Conservation (phyloP, 2,113 vertebrate genomes). For the Thomomys bottae region DNA sequence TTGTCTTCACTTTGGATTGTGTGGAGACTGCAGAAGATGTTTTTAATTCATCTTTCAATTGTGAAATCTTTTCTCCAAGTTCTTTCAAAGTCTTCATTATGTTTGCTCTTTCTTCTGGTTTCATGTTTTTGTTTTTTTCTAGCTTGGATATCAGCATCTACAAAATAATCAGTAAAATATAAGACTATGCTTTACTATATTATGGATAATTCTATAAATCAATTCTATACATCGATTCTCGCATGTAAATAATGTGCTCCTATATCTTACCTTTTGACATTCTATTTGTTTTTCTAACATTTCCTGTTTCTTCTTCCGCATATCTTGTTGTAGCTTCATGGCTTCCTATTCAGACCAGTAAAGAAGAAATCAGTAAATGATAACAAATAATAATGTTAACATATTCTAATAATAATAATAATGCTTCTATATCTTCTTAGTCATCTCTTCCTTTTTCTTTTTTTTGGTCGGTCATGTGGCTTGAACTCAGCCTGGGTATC, state of each 20-base stretch:
- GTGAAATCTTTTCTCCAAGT: constrained; percentile 94
- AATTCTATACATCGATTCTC: not conserved
- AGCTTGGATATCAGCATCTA: constrained; percentile 96
- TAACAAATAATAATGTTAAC: not conserved
- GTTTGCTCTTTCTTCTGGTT: constrained; percentile 96
- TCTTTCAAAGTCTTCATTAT: constrained; percentile 98
- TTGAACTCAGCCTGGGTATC: no score
- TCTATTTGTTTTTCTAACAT: constrained; percentile 97
- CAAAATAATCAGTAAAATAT: constrained; percentile 34
- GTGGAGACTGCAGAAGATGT: constrained; percentile 86
- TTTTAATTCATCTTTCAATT: constrained; percentile 96
- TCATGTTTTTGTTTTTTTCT: constrained; percentile 96
- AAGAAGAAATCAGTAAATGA: not conserved
- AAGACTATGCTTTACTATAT: constrained; percentile 31
- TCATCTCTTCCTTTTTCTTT: not conserved
- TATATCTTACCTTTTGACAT: constrained; percentile 93
- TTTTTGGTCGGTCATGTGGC: no score
- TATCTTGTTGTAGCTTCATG: constrained; percentile 97
- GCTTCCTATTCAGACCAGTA: constrained; percentile 88
- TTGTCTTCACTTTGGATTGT: constrained; percentile 92
- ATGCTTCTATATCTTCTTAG: not conserved
- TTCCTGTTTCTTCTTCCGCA: constrained; percentile 99
- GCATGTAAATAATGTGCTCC: not conserved
- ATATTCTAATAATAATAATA: not conserved
- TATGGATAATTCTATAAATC: not conserved